Evolutionary conservation across 2,113 vertebrate genomes (phyloP).

Genomic region (Tauraco erythrolophus): DNA sequence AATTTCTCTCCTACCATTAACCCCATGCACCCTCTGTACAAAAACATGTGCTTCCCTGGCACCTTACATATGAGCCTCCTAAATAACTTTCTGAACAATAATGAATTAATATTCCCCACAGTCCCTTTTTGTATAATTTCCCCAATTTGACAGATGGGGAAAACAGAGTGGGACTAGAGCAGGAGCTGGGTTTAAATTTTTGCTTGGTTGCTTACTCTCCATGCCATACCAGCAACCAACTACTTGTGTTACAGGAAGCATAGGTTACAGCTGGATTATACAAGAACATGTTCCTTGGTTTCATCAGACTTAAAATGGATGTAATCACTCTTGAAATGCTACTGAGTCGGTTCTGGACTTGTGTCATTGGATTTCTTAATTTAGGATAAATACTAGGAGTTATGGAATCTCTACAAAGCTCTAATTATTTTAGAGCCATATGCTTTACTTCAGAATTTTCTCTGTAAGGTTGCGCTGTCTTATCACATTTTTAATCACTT

Average conservation of each 20-base stretch:
- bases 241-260: not conserved
- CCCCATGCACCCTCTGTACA: not conserved
- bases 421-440: not conserved
- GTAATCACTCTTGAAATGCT: not conserved
- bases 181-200: not conserved
- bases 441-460: not conserved
- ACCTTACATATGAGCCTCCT: not conserved
- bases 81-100: not conserved
- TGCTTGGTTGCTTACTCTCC: not conserved
- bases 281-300: not conserved
- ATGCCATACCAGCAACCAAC: not conserved
- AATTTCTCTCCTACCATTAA: not conserved
- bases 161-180: not conserved
- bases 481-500: slow-evolving; percentile 9
- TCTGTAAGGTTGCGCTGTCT: not conserved
- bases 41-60: not conserved
- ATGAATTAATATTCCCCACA: not conserved
- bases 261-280: not conserved
- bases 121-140: not conserved
- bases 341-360: not conserved
- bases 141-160: not conserved
- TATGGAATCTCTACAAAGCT: not conserved
- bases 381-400: not conserved
- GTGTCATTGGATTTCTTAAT: not conserved
- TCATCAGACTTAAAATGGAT: not conserved